These are phyloP conservation scores for Dendrocincla fuliginosa DNA, from an alignment of 2,797 vertebrate genomes.

Conservation along the genomic window DNA sequence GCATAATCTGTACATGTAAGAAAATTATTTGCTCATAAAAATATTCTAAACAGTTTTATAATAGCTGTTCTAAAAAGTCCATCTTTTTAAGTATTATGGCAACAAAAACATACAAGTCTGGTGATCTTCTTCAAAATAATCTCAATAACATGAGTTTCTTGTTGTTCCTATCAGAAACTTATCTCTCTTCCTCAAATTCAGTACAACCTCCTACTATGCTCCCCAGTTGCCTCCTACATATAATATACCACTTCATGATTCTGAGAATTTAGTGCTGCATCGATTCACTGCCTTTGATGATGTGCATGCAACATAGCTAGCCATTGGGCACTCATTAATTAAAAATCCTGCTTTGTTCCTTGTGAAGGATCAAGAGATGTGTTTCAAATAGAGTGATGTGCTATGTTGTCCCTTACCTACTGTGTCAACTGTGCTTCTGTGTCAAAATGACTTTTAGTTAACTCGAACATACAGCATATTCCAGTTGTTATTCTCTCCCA, in stretches of 20 bases:
- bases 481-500: not conserved
- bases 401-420: not conserved
- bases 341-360: not conserved
- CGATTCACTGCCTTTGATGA: not conserved
- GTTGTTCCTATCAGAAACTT: not conserved
- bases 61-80: not conserved
- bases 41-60: not conserved
- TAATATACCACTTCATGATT: not conserved
- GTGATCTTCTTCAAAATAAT: not conserved
- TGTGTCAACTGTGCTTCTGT: not conserved
- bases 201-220: not conserved
- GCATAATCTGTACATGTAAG: not conserved
- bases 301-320: not conserved
- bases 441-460: slow-evolving; percentile 31
- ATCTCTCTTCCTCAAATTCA: not conserved
- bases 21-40: not conserved
- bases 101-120: not conserved
- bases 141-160: not conserved
- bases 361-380: not conserved
- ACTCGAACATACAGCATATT: not conserved
- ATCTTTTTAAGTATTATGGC: not conserved
- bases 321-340: not conserved
- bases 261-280: not conserved
- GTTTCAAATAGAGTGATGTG: not conserved
- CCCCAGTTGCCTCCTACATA: not conserved